Evolutionary conservation across 2,797 vertebrate genomes (phyloP).

Genomic region (Diplodus sargus): DNA sequence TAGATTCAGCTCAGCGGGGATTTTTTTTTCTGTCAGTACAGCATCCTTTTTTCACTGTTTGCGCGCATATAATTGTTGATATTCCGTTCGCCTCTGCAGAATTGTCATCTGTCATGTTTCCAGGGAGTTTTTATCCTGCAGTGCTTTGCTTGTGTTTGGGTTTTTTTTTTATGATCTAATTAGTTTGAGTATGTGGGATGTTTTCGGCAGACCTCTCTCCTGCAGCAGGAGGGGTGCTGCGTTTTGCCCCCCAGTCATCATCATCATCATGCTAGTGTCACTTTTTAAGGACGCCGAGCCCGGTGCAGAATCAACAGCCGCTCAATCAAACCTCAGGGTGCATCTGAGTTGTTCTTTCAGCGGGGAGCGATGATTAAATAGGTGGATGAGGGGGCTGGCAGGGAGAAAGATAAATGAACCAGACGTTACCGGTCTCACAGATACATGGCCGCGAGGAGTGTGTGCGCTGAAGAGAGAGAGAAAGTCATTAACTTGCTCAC

Average conservation of each 20-base stretch:
- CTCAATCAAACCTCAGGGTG: slow-evolving; percentile 62
- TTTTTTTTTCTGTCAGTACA: slow-evolving; percentile 36
- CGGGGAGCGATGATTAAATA: slow-evolving; percentile 63
- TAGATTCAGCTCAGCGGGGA: slow-evolving; percentile 25
- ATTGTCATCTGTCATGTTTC: neutral
- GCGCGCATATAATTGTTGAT: slow-evolving; percentile 15
- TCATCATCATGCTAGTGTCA: slow-evolving; percentile 26
- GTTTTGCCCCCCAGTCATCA: slow-evolving; percentile 34
- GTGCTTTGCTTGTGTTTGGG: slow-evolving; percentile 2
- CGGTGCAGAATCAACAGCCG: slow-evolving; percentile 50
- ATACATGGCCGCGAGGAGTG: slow-evolving; percentile 43
- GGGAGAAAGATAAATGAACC: slow-evolving; percentile 61
- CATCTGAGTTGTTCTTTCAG: slow-evolving; percentile 40
- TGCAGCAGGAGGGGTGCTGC: slow-evolving; percentile 24
- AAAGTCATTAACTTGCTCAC: slow-evolving; percentile 36
- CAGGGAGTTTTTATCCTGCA: slow-evolving; percentile 4
- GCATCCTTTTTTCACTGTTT: slow-evolving; percentile 25
- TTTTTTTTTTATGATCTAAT: slow-evolving; percentile 39
- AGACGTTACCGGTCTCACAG: slow-evolving; percentile 43
- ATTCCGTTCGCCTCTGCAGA: slow-evolving; percentile 1
- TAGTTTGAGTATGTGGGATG: slow-evolving; percentile 24
- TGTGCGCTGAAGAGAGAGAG: slow-evolving; percentile 19
- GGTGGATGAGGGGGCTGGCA: slow-evolving; percentile 42
- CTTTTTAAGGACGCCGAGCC: slow-evolving; percentile 48
- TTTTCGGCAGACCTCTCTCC: slow-evolving; percentile 29